Evolutionary conservation across 2,888 invertebrate genomes (phyloP), one percentile per base, ranked within the genome.

Genomic region (Criorhina ranunculi): DNA sequence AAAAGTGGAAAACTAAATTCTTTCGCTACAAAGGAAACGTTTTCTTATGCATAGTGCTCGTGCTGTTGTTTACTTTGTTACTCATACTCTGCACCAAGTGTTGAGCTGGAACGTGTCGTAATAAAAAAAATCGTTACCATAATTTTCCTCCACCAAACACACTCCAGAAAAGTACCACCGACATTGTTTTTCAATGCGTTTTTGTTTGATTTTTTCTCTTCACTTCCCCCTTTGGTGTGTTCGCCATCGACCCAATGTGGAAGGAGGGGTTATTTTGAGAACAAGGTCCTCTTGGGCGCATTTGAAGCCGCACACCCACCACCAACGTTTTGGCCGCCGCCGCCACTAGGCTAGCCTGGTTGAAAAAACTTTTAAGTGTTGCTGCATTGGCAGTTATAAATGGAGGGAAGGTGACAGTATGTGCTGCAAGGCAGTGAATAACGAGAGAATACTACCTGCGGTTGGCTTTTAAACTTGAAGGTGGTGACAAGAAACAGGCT

Each of bases 351-450:
- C 75, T 46, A 75, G 80, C 79, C 73, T 83, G 67, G 79, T 79
- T 79, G 73, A 83, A 79, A 79, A 83, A 83, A 83, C 73, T 69
- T 78, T 79, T 42, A 72, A 83, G 83, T 79, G 73, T 42, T 73
- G 62, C 55, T 78, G 83, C 72, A 78, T 78, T 33, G 83, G 49
- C 62, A 62, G 67, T 12, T 46, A 31, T 37, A 46, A 46, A 40
- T 15, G 31, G n/a, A n/a, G n/a, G 44, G 19, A 24, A 12, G 11
- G 8, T 6, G 0, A 66, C 75, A 75, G 37, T 75, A n/a, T 75
- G 57, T 44, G 17, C 6, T 46, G 44, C 64, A 64, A 46, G 64
- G 5, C 12, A 24, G 19, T 24, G 24, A 24, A 24, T 24, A 24
- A 24, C 24, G 24, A 3, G 24, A 4, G 4, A 4, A 1, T 24